Base-by-base conservation (phyloP, 2,888 invertebrate species). In the Chrysolina haemoptera region DNA sequence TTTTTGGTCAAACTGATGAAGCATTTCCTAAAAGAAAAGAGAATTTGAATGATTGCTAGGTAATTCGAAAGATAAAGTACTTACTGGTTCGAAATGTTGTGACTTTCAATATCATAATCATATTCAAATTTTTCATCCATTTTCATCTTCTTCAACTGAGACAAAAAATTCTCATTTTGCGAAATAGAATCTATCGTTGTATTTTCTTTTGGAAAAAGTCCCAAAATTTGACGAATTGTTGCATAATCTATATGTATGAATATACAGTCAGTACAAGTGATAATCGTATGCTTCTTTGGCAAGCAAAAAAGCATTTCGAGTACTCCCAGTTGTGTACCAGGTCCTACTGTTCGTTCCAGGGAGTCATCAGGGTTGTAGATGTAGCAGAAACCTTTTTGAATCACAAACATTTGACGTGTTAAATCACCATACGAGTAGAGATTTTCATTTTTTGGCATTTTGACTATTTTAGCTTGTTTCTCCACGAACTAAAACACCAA, bases 261-360 rank as follows among this genome's bases (percentile, higher is more conserved):
- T 82, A 89, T 87, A 84, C 90, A 90, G 84, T 90, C 90, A 78
- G 90, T 90, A 75, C 88, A 85, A 75, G 90, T 90, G 85, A 88
- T 75, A 27, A 89, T 88, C 27, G 90, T 90, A 81, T 89, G 87
- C 69, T 89, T 89, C 83, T 90, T 90, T 1, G 90, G 89, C 12
- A 90, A 82, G 22, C 89, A 89, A 74, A 87, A 89, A 0, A 90
- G 81, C 90, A 90, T 90, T 85, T 90, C 90, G 0, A 89, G 76
- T 22, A 86, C 86, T 35, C 90, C 90, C 76, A 89, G 88, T 70
- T 88, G 84, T 12, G 40, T 62, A 11, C 73, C 75, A 11, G 76
- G 73, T 18, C 73, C 74, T 2, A 78, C 62, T 1, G 70, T 73
- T 59, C 65, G 62, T 41, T 70, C 70, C 14, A 73, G 55, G 11